A percentile compares a stretch with the other conserved stretches of the same genome.
phyloP scores from a whole-genome alignment of 2,888 invertebrate genomes.

The Brenthis daphne region DNA sequence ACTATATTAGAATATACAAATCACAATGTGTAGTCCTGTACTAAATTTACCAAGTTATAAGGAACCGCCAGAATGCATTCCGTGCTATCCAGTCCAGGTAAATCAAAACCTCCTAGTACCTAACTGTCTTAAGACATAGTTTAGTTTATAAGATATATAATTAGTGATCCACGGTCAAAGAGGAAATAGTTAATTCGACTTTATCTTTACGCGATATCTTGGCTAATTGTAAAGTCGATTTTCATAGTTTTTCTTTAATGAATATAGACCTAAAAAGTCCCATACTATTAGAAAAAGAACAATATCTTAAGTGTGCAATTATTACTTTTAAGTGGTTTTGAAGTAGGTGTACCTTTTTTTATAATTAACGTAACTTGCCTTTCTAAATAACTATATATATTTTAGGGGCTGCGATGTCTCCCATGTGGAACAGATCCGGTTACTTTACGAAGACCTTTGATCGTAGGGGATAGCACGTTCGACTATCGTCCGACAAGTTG shows the following conservation, averaged over 20 bases:
- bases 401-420: slow-evolving; percentile 62
- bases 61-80: too few relatives aligned
- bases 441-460: slow-evolving; percentile 67
- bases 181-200: too few relatives aligned
- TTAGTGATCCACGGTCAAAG: too few relatives aligned
- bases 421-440: slow-evolving; percentile 72
- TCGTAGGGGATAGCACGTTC: slow-evolving; percentile 74
- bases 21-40: slow-evolving; percentile 52
- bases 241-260: too few relatives aligned
- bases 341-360: background rate
- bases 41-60: too few relatives aligned
- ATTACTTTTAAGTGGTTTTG: too few relatives aligned
- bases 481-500: slow-evolving; percentile 74
- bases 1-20: slow-evolving; percentile 54
- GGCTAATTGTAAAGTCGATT: background rate
- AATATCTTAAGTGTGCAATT: too few relatives aligned
- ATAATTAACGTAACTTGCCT: background rate
- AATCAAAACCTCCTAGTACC: background rate
- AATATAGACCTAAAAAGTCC: too few relatives aligned
- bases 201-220: background rate
- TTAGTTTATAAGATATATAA: too few relatives aligned
- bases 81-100: slow-evolving; percentile 58
- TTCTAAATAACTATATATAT: background rate
- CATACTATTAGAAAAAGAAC: too few relatives aligned
- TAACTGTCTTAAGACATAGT: too few relatives aligned